Base-by-base conservation (phyloP, 2,888 invertebrate genomes). In the Pteria penguin region DNA sequence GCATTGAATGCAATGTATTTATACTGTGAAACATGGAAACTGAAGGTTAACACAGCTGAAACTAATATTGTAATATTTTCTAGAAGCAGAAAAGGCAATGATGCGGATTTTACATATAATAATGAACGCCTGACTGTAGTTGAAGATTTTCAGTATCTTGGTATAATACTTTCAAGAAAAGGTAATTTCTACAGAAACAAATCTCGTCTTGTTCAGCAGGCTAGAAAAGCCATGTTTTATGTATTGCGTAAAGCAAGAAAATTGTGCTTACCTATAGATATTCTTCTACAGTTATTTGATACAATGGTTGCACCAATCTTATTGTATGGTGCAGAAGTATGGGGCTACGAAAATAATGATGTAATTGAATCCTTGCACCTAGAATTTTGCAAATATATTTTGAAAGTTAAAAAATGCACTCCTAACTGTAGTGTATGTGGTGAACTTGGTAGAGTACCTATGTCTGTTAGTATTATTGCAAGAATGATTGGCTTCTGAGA, bases 21-120 rank as follows among this genome's bases (percentile, higher is more conserved):
- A n/a, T 71, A 75, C 62, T 75, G 70, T 66, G 26, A 65, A 24
- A 33, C 58, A 11, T 75, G 66, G 75, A 63, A 71, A 4, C 26
- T 68, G 26, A 4, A n/a, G n/a, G n/a, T n/a, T 18, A 68, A 68
- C 63, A 62, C 61, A 18, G 14, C 69, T 27, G 63, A 69, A 55
- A 75, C 74, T 22, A 75, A 75, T 45, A 55, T 69, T 58, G 57
- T 69, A n/a, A 69, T 69, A 32, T 75, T 63, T 57, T 69, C 54
- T 32, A 75, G 32, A 58, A 33, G 61, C n/a, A 69, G 55, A 54
- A 26, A 24, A 33, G 29, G 32, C 11, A 33, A 45, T 29, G 18
- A 57, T 22, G 3, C 22, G 8, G 22, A 36, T 26, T 75, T 69
- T 65, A 61, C 26, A n/a, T 63, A 62, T 24, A 69, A 57, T 61